Evolutionary conservation across 1,140 invertebrate species (phyloP).

Genomic region (Temnothorax curvispinosus): DNA sequence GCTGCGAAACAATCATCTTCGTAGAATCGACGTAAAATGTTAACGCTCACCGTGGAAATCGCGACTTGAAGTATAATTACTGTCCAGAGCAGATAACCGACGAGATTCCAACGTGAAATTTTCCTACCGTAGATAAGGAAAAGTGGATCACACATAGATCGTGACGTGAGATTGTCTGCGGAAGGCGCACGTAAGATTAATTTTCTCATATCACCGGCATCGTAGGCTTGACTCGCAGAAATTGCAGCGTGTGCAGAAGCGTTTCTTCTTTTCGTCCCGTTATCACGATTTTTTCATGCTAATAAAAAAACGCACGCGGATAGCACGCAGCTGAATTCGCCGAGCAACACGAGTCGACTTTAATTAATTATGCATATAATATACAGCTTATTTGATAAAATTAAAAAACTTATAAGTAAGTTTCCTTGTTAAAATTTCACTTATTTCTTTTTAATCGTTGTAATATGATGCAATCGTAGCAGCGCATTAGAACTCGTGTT

Average conservation of each 20-base stretch:
- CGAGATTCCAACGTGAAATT: conserved; percentile 25
- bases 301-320: background rate
- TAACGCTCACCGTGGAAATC: background rate
- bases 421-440: background rate
- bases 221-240: conserved; percentile 1
- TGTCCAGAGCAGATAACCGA: conserved; percentile 23
- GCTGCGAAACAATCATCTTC: background rate
- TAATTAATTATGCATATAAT: background rate
- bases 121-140: conserved; percentile 35
- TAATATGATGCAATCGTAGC: background rate
- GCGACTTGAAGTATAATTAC: conserved; percentile 32
- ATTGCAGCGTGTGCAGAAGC: conserved; percentile 2
- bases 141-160: conserved; percentile 51
- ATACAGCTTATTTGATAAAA: background rate
- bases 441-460: background rate
- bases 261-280: conserved; percentile 1
- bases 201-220: conserved; percentile 36
- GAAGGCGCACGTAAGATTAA: conserved; percentile 48
- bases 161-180: conserved; percentile 45
- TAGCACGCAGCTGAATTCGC: background rate
- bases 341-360: background rate
- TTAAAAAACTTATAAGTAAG: background rate
- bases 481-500: background rate
- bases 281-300: background rate
- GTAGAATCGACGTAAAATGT: background rate